Evolutionary conservation across 1,140 invertebrate genomes (phyloP).

Genomic region (Acromyrmex heyeri): DNA sequence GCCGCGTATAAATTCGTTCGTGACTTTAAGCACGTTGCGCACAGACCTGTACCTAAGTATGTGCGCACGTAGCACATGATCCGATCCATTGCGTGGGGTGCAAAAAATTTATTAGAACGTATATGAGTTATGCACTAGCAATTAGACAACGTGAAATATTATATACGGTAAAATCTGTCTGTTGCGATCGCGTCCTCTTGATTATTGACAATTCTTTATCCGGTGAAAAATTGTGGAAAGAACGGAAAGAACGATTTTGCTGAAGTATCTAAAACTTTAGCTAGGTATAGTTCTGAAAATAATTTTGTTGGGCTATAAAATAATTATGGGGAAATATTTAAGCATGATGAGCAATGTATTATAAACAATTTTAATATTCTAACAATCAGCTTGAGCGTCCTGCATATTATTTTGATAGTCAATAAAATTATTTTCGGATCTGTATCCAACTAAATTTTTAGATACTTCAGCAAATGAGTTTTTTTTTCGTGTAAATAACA

Average conservation of each 20-base stretch:
- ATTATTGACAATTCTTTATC: constrained; percentile 3
- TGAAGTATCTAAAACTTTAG: too few relatives aligned
- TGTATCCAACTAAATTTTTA: too few relatives aligned
- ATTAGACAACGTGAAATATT: neutral
- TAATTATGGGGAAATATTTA: too few relatives aligned
- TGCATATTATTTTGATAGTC: too few relatives aligned
- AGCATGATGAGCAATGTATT: too few relatives aligned
- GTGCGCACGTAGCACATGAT: neutral
- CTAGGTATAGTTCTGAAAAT: too few relatives aligned
- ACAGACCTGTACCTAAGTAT: neutral
- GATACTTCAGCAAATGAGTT: too few relatives aligned
- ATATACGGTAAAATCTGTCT: neutral
- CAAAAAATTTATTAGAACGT: constrained; percentile 12
- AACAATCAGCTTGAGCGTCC: too few relatives aligned
- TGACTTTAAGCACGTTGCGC: constrained; percentile 33
- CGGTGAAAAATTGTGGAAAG: neutral
- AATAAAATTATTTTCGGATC: too few relatives aligned
- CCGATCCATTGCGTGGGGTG: neutral
- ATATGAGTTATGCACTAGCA: neutral
- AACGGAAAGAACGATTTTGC: too few relatives aligned
- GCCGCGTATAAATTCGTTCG: constrained; percentile 32
- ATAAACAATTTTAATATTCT: too few relatives aligned
- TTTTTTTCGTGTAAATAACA: neutral
- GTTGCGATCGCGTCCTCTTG: neutral
- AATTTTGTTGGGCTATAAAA: too few relatives aligned